These are phyloP conservation scores for Papilio glaucus DNA, from an alignment of 1,140 invertebrate genomes.

Conservation along the genomic window DNA sequence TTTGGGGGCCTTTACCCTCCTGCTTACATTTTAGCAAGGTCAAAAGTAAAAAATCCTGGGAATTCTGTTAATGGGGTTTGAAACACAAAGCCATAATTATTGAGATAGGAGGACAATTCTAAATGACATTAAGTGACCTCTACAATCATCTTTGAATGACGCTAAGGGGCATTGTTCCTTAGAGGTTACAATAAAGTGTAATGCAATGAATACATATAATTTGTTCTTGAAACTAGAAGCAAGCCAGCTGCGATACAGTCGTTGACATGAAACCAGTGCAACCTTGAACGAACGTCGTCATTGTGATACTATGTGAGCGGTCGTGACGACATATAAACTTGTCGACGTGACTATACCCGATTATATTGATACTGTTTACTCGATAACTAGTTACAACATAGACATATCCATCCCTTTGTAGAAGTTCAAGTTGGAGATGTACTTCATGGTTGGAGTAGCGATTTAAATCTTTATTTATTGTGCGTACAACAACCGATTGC, in stretches of 20 bases:
- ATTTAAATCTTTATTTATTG: too few relatives aligned
- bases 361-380: neutral
- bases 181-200: neutral
- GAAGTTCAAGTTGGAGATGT: too few relatives aligned
- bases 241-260: slow-evolving; percentile 50
- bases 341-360: slow-evolving; percentile 35
- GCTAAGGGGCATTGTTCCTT: neutral
- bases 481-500: too few relatives aligned
- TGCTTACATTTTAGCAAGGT: too few relatives aligned
- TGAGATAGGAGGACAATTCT: too few relatives aligned
- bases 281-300: slow-evolving; percentile 63
- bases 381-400: neutral
- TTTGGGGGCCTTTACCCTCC: too few relatives aligned
- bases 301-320: slow-evolving; percentile 61
- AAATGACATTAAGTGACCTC: too few relatives aligned
- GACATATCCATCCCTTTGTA: neutral
- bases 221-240: neutral
- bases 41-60: too few relatives aligned
- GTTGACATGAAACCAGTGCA: slow-evolving; percentile 68
- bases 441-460: too few relatives aligned
- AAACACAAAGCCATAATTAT: too few relatives aligned
- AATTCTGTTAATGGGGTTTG: too few relatives aligned
- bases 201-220: neutral
- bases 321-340: slow-evolving; percentile 62
- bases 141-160: neutral